phyloP scores from a whole-genome alignment of 2,113 vertebrate genomes.

The Sphaerodactylus townsendi region DNA sequence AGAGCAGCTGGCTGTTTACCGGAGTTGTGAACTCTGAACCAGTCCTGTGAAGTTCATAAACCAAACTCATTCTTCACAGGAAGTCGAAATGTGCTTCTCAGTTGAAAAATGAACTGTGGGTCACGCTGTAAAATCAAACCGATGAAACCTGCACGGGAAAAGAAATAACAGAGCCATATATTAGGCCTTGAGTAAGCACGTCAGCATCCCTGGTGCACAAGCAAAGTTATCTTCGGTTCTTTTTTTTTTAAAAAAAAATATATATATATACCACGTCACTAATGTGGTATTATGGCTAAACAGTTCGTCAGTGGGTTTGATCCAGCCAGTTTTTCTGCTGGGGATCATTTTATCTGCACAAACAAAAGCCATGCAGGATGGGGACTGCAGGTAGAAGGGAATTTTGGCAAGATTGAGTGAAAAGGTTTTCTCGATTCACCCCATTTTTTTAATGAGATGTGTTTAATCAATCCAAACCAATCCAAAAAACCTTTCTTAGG shows the following conservation, averaged over 20 bases:
- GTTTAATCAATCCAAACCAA: no score
- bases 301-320: no score
- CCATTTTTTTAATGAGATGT: no score
- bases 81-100: background rate
- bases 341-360: no score
- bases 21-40: background rate
- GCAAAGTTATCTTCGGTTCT: background rate
- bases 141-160: constrained; percentile 4
- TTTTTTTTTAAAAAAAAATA: background rate
- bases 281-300: background rate
- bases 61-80: background rate
- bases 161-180: background rate
- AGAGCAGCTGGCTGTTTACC: background rate
- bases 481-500: no score
- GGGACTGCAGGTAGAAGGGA: no score
- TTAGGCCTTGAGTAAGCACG: background rate
- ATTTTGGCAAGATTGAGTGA: no score
- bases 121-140: background rate
- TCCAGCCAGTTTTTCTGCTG: no score
- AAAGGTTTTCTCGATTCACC: no score
- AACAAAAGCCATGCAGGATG: no score
- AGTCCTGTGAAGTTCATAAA: constrained; percentile 13
- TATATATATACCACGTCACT: no score
- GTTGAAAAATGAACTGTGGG: background rate
- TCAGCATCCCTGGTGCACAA: background rate